phyloP scores from a whole-genome alignment of 2,888 invertebrate genomes.

The Myathropa florea region DNA sequence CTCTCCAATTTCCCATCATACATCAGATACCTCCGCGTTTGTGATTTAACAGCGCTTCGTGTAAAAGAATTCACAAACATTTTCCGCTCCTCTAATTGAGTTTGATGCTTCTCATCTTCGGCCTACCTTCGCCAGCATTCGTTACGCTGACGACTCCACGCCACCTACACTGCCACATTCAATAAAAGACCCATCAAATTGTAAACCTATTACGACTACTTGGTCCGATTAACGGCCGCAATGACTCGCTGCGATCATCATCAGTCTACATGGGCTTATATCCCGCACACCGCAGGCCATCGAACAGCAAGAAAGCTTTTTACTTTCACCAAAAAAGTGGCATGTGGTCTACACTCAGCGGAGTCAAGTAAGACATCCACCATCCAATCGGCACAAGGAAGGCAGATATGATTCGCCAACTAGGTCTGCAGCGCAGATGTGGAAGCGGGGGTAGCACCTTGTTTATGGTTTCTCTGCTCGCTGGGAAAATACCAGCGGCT shows the following conservation, averaged over 20 bases:
- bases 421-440: not conserved
- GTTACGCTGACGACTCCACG: conserved; percentile 16
- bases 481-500: conserved; percentile 15
- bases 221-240: conserved; percentile 36
- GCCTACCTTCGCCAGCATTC: conserved; percentile 3
- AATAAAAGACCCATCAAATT: conserved; percentile 28
- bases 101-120: conserved; percentile 11
- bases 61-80: conserved; percentile 2
- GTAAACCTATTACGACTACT: conserved; percentile 27
- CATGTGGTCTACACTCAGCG: conserved; percentile 14
- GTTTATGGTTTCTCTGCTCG: conserved; percentile 36
- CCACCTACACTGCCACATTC: not conserved
- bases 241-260: conserved; percentile 16
- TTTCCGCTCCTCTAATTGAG: conserved; percentile 37
- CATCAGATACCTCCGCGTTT: not conserved
- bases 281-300: conserved; percentile 2
- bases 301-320: conserved; percentile 36
- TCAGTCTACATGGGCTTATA: not conserved
- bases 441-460: not conserved
- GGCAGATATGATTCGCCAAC: conserved; percentile 3
- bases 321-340: conserved; percentile 56
- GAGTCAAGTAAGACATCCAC: conserved; percentile 40
- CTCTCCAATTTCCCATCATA: conserved; percentile 19
- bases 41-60: conserved; percentile 11
- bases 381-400: conserved; percentile 5